These are phyloP conservation scores for Bombus cullumanus DNA, from an alignment of 1,140 invertebrate species.

Conservation along the genomic window DNA sequence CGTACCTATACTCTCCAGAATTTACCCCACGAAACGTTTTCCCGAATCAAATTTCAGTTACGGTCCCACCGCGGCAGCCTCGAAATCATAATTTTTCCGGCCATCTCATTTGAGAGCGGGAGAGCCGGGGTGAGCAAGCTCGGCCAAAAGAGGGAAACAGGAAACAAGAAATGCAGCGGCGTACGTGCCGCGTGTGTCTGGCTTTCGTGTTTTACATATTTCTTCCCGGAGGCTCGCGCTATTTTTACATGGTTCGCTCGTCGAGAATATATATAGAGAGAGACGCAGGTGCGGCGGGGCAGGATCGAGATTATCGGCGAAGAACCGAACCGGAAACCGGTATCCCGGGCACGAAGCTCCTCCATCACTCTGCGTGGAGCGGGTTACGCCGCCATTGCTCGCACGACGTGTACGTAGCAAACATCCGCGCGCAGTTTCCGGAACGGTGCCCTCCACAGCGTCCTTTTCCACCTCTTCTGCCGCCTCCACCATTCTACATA, in stretches of 20 bases:
- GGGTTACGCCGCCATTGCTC: conserved; percentile 71
- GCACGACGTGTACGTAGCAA: conserved; percentile 67
- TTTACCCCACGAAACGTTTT: neutral
- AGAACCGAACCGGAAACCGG: conserved; percentile 74
- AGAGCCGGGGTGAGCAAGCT: neutral
- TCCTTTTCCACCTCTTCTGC: conserved; percentile 45
- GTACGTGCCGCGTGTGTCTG: conserved; percentile 48
- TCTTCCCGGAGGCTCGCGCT: conserved; percentile 44
- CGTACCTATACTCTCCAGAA: neutral
- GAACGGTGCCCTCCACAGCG: conserved; percentile 61
- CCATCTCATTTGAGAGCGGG: conserved; percentile 36
- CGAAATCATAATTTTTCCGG: conserved; percentile 35
- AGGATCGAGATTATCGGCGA: conserved; percentile 77
- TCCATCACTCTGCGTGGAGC: conserved; percentile 71
- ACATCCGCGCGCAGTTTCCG: conserved; percentile 73
- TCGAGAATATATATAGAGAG: conserved; percentile 27
- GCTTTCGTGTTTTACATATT: conserved; percentile 59
- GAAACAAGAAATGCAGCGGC: conserved; percentile 23
- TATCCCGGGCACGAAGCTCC: conserved; percentile 73
- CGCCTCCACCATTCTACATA: conserved; percentile 39
- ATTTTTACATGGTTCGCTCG: conserved; percentile 36
- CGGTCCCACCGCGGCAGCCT: neutral
- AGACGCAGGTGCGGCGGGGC: conserved; percentile 71
- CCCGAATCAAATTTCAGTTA: conserved; percentile 23
- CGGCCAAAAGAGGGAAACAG: conserved; percentile 8